Evolutionary conservation across 2,797 vertebrate genomes (phyloP).

Genomic region (Glossophaga mutica): DNA sequence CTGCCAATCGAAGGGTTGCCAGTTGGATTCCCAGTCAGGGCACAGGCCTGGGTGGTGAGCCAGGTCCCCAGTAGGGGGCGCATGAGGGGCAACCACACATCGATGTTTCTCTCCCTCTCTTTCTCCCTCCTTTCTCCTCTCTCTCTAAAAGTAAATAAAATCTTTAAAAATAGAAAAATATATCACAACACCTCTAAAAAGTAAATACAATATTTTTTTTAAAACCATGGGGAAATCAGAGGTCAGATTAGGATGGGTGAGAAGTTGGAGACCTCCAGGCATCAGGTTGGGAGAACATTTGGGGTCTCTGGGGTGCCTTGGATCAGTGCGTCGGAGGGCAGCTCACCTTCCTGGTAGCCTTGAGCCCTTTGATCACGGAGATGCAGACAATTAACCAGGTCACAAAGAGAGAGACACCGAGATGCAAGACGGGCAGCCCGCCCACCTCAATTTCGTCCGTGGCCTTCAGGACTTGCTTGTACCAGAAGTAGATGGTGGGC

Average conservation of each 20-base stretch:
- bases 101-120: too few species aligned
- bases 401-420: background rate
- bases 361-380: background rate
- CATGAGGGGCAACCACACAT: too few species aligned
- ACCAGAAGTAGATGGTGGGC: constrained; percentile 50
- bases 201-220: too few species aligned
- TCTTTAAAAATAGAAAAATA: too few species aligned
- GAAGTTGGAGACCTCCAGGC: background rate
- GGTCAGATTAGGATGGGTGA: background rate
- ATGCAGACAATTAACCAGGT: constrained; percentile 11
- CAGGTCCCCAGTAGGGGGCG: too few species aligned
- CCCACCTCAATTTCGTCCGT: background rate
- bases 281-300: background rate
- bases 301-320: background rate
- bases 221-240: background rate
- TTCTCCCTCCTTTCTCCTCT: too few species aligned
- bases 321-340: background rate
- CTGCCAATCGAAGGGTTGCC: too few species aligned
- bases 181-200: too few species aligned
- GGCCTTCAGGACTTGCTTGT: background rate
- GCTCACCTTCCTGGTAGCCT: constrained; percentile 44
- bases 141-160: too few species aligned
- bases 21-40: too few species aligned
- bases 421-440: background rate
- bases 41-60: too few species aligned